Percentiles rank a stretch among this genome's conserved stretches.
These are phyloP conservation scores for Myopa testacea DNA, from an alignment of 2,888 invertebrate genomes.

Conservation along the genomic window DNA sequence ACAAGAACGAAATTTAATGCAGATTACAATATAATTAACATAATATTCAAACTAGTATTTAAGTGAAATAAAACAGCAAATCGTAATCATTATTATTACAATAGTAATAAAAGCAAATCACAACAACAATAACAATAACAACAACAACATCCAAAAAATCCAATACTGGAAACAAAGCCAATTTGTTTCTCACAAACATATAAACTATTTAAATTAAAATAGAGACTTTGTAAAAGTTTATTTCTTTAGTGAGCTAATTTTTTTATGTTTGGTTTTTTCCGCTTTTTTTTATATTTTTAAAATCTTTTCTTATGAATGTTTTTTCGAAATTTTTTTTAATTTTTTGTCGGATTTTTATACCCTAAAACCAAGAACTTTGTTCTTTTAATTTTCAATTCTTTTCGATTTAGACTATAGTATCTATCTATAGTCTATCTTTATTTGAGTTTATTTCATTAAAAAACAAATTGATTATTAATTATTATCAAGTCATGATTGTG, in stretches of 20 bases:
- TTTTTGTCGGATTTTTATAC: neutral
- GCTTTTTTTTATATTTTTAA: too few relatives aligned
- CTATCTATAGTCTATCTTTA: neutral
- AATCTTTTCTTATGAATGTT: too few relatives aligned
- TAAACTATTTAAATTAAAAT: too few relatives aligned
- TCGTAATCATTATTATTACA: constrained; percentile 5
- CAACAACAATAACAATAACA: neutral
- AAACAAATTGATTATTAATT: neutral
- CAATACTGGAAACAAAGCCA: neutral
- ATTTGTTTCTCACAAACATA: too few relatives aligned
- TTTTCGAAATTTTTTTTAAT: too few relatives aligned
- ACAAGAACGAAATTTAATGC: constrained; percentile 14
- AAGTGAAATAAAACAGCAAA: neutral
- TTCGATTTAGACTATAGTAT: neutral
- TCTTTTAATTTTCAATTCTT: neutral
- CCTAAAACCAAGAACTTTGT: neutral
- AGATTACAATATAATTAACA: neutral
- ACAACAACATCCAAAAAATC: neutral
- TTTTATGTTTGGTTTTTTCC: neutral
- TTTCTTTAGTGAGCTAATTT: neutral
- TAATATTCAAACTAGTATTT: neutral
- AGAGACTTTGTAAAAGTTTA: neutral
- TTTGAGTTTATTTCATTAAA: too few relatives aligned
- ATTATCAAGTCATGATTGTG: neutral
- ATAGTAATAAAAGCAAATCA: neutral